Base-by-base conservation (phyloP, 2,797 vertebrate genomes). In the Loris lydekkerianus region DNA sequence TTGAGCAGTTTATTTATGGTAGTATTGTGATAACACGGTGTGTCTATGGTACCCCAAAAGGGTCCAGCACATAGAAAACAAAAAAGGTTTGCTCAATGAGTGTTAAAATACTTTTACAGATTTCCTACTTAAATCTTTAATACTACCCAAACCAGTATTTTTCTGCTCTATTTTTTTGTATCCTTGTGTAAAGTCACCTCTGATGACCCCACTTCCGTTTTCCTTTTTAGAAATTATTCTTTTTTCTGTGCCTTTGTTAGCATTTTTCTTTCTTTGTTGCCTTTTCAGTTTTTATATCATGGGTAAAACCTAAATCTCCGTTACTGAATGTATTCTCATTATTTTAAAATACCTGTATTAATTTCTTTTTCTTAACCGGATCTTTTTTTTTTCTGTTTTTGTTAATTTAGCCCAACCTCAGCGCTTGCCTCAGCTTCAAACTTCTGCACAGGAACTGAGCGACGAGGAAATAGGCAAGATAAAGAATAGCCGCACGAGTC, bases 381-480 rank as follows among this genome's bases (percentile, higher is more conserved):
- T 73, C 11, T 34, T 70, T 70, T 2, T 40, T 31, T 92, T 88
- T 96, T 58, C 94, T 75, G 75, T 95, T 82, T 92, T 76, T 88
- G 97, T 91, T 29, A 23, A 97, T 91, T 95, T 96, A 99, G 99
- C 98, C 96, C 99, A 99, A 98, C 99, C 99, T 98, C 99, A 98
- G 96, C 97, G 99, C 84, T 98, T 98, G 98, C 98, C 99, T 95
- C 99, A 98, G 96, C 98, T 98, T 1, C 98, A 98, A 94, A 81
- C 98, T 95, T 98, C 98, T 92, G 94, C 97, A 77, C 98, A 98
- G 97, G 98, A 98, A 97, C 97, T 97, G 2, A 95, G 86, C 93
- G 98, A 99, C 95, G 98, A 99, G 97, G 98, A 98, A 98, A 96
- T 83, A n/a, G 96, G 96, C 81, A 98, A 98, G 96, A 98, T 99